These are phyloP conservation scores for Lamellibrachia luymesi DNA, from an alignment of 1,140 invertebrate genomes.

Conservation along the genomic window DNA sequence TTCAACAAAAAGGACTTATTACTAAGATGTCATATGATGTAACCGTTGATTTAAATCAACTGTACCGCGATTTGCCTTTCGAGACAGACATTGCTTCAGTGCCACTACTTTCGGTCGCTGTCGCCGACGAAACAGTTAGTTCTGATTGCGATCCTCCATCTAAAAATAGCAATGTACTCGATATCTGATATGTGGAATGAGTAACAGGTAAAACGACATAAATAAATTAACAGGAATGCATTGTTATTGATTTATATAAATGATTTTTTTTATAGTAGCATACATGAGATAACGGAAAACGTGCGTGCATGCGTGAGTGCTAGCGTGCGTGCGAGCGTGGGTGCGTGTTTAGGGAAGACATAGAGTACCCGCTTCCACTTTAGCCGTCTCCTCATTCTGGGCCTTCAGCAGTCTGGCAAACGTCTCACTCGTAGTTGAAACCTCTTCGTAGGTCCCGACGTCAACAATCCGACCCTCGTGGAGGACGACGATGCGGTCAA, in stretches of 20 bases:
- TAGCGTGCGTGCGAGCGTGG: too few relatives aligned
- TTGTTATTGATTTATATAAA: too few relatives aligned
- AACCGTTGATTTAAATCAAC: neutral
- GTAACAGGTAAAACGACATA: neutral
- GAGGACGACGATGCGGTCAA: constrained; percentile 24
- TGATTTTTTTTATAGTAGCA: too few relatives aligned
- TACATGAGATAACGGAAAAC: too few relatives aligned
- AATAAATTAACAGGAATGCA: neutral
- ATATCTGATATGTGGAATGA: neutral
- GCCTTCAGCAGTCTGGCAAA: constrained; percentile 25
- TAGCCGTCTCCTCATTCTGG: constrained; percentile 10
- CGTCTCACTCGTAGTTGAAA: constrained; percentile 35
- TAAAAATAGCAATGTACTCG: neutral
- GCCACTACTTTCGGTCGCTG: neutral
- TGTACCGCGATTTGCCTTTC: neutral
- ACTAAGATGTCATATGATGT: too few relatives aligned
- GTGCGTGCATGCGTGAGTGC: too few relatives aligned
- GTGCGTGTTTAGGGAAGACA: neutral
- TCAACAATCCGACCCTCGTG: constrained; percentile 23
- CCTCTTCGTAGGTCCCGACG: constrained; percentile 50
- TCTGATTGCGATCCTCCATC: neutral
- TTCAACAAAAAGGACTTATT: too few relatives aligned
- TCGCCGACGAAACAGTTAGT: neutral
- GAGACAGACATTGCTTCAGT: neutral
- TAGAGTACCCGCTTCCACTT: neutral